These are phyloP conservation scores for Bombus huntii DNA, from an alignment of 1,140 invertebrate species.

Conservation along the genomic window DNA sequence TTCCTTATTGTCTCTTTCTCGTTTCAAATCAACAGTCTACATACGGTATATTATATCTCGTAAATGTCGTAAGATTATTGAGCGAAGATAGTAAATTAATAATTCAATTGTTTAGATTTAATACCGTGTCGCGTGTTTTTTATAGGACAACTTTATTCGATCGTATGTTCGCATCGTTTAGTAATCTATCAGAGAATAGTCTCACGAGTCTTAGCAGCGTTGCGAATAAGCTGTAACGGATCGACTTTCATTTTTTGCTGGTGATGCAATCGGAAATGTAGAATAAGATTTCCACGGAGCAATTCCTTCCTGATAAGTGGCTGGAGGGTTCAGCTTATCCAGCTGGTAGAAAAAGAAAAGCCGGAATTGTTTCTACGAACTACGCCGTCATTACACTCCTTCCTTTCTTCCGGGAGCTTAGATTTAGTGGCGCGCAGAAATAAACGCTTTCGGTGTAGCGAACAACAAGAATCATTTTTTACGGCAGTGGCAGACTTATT, in stretches of 20 bases:
- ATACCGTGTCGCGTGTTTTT: neutral
- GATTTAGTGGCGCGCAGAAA: constrained; percentile 66
- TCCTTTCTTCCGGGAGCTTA: constrained; percentile 50
- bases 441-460: constrained; percentile 64
- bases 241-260: neutral
- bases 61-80: neutral
- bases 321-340: constrained; percentile 57
- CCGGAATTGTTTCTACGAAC: constrained; percentile 59
- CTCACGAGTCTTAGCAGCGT: neutral
- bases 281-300: constrained; percentile 54
- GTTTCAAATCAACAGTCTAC: constrained; percentile 22
- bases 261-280: constrained; percentile 29
- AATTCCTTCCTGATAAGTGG: constrained; percentile 66
- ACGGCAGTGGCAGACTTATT: constrained; percentile 56
- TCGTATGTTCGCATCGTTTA: neutral
- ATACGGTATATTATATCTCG: neutral
- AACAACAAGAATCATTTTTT: constrained; percentile 71
- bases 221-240: neutral
- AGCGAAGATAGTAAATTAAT: constrained; percentile 7
- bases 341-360: constrained; percentile 54
- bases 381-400: constrained; percentile 54
- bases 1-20: constrained; percentile 36
- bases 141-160: neutral
- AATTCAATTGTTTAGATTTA: neutral
- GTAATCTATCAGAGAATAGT: neutral